Evolutionary conservation across 2,113 vertebrate genomes (phyloP), one percentile per base, ranked within the genome.

Genomic region (Ceyx melanurus): DNA sequence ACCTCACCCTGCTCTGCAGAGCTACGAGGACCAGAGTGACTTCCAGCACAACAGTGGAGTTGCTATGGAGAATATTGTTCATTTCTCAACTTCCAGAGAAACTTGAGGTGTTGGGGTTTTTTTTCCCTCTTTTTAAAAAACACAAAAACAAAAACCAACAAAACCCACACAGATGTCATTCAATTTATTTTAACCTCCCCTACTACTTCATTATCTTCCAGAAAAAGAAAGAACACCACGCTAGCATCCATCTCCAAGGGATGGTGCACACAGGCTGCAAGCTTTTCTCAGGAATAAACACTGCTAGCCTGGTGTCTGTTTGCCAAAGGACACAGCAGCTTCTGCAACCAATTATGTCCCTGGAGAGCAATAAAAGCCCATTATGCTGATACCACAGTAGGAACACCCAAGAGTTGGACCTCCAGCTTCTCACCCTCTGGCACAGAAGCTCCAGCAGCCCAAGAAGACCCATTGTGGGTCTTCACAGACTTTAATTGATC

Each of bases 21-120:
- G 46, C 67, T 51, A 53, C 5, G 11, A 29, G 60, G 56, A 74
- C 21, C 5, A 26, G 21, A 65, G 67, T n/a, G 31, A 4, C 2
- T 0, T 71, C 21, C 5, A 31, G 21, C 68, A 75, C 35, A 31
- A 5, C 2, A 0, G 15, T 5, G 2, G n/a, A 65, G 53, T 1
- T 57, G 19, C 75, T 60, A 0, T 43, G 56, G 26, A 58, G 25
- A 64, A 58, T 6, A 14, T 33, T 23, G 37, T 3, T 58, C 51
- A 42, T 46, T 51, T 73, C 6, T 14, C 73, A 70, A 0, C 46
- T 29, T 48, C 16, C 53, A 33, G 64, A 58, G 33, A 53, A 62
- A 19, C 35, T 50, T 1, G 16, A 46, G 48, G 8, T 45, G n/a
- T n/a, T n/a, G n/a, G n/a, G 26, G 3, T 0, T 3, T 65, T 45